Evolutionary conservation across 2,888 invertebrate genomes (phyloP), one percentile per base, ranked within the genome.

Genomic region (Drosophila leonis): DNA sequence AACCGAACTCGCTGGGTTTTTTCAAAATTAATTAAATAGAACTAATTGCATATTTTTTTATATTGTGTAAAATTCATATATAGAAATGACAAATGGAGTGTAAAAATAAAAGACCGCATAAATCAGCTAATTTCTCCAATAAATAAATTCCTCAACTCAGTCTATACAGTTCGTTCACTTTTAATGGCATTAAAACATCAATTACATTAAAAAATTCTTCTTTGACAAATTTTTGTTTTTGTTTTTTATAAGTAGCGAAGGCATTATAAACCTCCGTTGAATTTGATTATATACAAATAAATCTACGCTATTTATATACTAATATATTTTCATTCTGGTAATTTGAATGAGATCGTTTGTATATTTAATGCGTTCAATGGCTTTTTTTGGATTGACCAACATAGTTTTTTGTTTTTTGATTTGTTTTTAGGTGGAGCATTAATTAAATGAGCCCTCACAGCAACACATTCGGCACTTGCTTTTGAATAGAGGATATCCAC

Each of bases 341-440:
- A 33, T 27, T 52, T 37, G 10, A 6, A 52, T 51, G 9, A 0
- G 8, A 15, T 41, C 33, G 7, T 10, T 29, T 60, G 75, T 29
- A 72, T 75, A 78, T 61, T 33, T 78, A 61, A 67, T 63, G 54
- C 39, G 75, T 52, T 44, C 77, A 48, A 59, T 77, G 52, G 63
- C 66, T 66, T 65, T 31, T 44, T 15, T 35, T 24, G 51, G 48
- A 31, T 33, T 41, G 27, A 56, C n/a, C 51, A 8, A 35, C 18
- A 51, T 51, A 51, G 51, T 51, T 51, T 51, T 33, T 24, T 51
- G 13, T 20, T 55, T 56, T 42, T 39, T 13, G 6, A 12, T 24
- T 41, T 39, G 3, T 12, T 41, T 42, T 3, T 35, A 1, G 10
- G 24, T 27, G 9, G 8, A 31, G 39, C 44, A 46, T 59, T 77